Evolutionary conservation across 2,113 vertebrate genomes (phyloP).

Genomic region (Corvus hawaiiensis): DNA sequence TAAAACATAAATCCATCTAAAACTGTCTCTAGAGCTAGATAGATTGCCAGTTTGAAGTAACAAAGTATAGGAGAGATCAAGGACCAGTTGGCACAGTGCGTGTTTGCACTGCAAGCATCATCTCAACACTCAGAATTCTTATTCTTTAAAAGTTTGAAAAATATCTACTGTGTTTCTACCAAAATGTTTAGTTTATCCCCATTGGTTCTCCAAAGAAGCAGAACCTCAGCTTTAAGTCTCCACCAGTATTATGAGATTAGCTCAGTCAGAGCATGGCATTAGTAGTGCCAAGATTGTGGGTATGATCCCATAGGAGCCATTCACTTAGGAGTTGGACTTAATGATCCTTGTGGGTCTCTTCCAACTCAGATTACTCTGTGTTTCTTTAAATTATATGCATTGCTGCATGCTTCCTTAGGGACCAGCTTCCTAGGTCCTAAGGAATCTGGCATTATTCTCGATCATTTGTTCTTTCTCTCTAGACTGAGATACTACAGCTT

Average conservation of each 20-base stretch:
- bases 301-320: not conserved
- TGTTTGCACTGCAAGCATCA: not conserved
- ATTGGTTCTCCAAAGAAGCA: not conserved
- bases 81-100: not conserved
- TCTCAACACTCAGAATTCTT: not conserved
- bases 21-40: not conserved
- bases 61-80: not conserved
- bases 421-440: not conserved
- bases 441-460: not conserved
- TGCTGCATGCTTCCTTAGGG: not conserved
- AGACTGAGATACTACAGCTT: not conserved
- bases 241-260: not conserved
- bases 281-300: not conserved
- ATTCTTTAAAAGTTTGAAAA: not conserved
- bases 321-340: not conserved
- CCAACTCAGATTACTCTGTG: not conserved
- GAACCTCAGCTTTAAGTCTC: not conserved
- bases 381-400: not conserved
- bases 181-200: not conserved
- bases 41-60: not conserved
- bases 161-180: not conserved
- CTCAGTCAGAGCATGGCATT: not conserved
- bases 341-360: not conserved
- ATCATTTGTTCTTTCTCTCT: not conserved
- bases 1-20: slow-evolving; percentile 27